A percentile compares a stretch with the other conserved stretches of the same genome.
Conservation (phyloP, 2,113 vertebrate genomes). For the Nannospalax galili region DNA sequence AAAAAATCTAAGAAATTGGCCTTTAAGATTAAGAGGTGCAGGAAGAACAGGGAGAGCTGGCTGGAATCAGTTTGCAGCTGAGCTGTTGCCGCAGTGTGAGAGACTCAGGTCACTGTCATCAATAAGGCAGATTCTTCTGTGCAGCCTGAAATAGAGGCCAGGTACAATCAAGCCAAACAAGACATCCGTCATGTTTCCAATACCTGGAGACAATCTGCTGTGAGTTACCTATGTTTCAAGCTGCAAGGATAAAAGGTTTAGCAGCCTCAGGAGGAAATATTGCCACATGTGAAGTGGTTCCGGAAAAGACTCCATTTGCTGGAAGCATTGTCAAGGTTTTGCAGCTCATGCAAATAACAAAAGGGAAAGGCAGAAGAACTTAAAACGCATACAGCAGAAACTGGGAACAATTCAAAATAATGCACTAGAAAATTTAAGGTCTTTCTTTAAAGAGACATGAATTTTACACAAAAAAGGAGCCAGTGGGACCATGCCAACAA, state of each 20-base stretch:
- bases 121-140: background rate
- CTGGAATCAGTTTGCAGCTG: background rate
- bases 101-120: background rate
- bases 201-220: background rate
- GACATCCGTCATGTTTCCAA: slow-evolving; percentile 30
- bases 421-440: background rate
- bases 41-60: background rate
- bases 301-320: background rate
- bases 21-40: background rate
- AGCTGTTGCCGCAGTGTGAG: background rate
- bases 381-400: background rate
- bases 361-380: background rate
- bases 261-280: slow-evolving; percentile 4
- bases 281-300: background rate
- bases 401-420: background rate
- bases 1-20: background rate
- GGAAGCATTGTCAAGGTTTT: background rate
- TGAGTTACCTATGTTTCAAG: slow-evolving; percentile 37
- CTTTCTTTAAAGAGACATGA: background rate
- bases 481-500: background rate
- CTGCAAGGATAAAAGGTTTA: slow-evolving; percentile 33
- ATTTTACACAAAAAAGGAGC: background rate
- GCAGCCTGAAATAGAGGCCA: slow-evolving; percentile 20
- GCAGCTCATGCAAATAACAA: background rate
- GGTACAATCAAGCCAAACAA: slow-evolving; percentile 14